Evolutionary conservation across 2,113 vertebrate species (phyloP).

Genomic region (Vanacampus margaritifer): DNA sequence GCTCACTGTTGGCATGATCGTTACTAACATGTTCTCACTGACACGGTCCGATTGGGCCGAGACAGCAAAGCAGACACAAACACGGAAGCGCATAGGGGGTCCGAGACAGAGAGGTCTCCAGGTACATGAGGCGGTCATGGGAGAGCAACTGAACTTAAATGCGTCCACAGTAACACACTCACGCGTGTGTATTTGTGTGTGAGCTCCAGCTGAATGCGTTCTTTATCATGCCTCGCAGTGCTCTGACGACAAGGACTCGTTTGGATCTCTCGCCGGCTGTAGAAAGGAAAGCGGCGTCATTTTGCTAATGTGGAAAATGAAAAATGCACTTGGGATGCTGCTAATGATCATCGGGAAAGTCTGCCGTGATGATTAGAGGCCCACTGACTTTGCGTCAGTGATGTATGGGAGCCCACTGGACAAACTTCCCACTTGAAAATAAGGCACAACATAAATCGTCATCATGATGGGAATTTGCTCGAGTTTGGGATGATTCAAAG

Average conservation of each 20-base stretch:
- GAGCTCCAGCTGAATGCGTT: background rate
- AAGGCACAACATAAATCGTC: too few species aligned
- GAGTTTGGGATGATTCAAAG: too few species aligned
- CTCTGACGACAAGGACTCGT: background rate
- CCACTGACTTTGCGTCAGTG: background rate
- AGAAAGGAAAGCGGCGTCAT: background rate
- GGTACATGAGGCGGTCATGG: conserved; percentile 61
- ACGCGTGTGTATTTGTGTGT: background rate
- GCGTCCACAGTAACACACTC: conserved; percentile 51
- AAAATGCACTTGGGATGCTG: background rate
- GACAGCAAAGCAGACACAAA: conserved; percentile 20
- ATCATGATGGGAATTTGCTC: too few species aligned
- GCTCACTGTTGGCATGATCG: background rate
- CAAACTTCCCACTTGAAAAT: background rate
- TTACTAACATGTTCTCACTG: background rate
- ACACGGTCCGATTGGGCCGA: conserved; percentile 1
- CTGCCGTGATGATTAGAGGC: background rate
- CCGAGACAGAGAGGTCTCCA: conserved; percentile 41
- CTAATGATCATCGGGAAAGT: conserved; percentile 1
- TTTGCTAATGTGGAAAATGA: background rate
- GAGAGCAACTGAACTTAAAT: conserved; percentile 66
- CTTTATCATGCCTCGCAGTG: background rate
- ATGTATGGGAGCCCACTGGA: background rate
- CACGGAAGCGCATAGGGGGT: background rate
- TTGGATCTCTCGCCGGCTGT: background rate